Evolutionary conservation across 2,113 vertebrate species (phyloP).

Genomic region (Azemiops feae): DNA sequence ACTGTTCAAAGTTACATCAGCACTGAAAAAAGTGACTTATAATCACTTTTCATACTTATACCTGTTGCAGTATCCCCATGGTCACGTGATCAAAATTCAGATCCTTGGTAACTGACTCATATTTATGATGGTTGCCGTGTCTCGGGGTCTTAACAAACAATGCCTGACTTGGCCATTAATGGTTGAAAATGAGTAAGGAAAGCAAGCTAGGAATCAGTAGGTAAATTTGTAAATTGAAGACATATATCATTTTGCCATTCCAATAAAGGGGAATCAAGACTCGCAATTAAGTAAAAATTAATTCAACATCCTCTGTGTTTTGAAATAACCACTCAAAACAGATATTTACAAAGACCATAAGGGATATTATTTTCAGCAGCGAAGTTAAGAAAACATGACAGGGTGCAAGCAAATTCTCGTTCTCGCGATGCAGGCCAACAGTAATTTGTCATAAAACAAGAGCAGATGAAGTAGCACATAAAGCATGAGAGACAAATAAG

Average conservation of each 20-base stretch:
- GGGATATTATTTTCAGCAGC: neutral
- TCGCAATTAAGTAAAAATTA: neutral
- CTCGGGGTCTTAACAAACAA: neutral
- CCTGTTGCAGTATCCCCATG: neutral
- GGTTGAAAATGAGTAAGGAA: neutral
- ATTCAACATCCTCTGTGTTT: neutral
- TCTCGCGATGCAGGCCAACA: neutral
- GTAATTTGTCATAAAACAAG: conserved; percentile 11
- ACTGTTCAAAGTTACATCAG: neutral
- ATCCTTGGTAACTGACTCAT: neutral
- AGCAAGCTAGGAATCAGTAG: neutral
- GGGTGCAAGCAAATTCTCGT: neutral
- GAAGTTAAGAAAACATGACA: neutral
- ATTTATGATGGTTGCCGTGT: neutral
- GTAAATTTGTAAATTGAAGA: neutral
- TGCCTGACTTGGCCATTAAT: neutral
- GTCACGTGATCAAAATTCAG: neutral
- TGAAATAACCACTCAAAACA: neutral
- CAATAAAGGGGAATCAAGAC: neutral
- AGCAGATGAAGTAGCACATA: neutral
- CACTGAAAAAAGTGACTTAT: neutral
- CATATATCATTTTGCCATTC: neutral
- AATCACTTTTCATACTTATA: neutral
- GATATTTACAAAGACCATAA: neutral
- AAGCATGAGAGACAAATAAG: conserved; percentile 4